phyloP scores from a whole-genome alignment of 2,113 vertebrate genomes.

The Pseudonaja textilis region DNA sequence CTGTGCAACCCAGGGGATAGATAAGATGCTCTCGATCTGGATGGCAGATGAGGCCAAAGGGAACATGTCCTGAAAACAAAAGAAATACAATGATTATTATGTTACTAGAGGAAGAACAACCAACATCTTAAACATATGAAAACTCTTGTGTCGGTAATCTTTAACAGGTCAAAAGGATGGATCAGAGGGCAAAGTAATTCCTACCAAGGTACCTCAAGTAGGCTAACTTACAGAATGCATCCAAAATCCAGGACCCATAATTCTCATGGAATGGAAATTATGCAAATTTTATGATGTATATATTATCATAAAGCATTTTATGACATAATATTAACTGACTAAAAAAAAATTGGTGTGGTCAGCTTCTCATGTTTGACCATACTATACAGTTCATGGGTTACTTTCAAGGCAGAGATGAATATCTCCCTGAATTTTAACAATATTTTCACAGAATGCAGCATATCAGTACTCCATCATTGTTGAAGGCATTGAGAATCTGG shows the following conservation, averaged over 20 bases:
- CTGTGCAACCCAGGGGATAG: slow-evolving; percentile 84
- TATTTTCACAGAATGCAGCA: not conserved
- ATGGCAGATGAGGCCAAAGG: slow-evolving; percentile 80
- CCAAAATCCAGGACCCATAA: not conserved
- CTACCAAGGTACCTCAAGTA: not conserved
- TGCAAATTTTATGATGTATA: not conserved
- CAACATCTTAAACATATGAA: not conserved
- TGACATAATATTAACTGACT: not conserved
- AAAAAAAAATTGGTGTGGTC: not conserved
- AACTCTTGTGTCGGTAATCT: not conserved
- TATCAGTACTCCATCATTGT: not conserved
- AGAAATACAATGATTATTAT: not conserved
- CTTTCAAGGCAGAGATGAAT: too few species aligned
- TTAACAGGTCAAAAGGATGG: not conserved
- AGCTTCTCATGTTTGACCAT: not conserved
- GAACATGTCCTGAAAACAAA: slow-evolving; percentile 74
- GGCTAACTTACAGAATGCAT: not conserved
- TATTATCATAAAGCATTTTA: not conserved
- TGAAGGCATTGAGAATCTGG: not conserved
- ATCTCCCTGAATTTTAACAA: too few species aligned
- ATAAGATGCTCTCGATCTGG: slow-evolving; percentile 81
- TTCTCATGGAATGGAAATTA: not conserved
- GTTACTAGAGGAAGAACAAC: fast-evolving
- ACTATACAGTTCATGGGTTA: not conserved
- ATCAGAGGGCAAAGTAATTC: not conserved